A percentile compares a stretch with the other conserved stretches of the same genome.
These are phyloP conservation scores for Nemotelus pantherinus DNA, from an alignment of 2,888 invertebrate genomes.

Conservation along the genomic window DNA sequence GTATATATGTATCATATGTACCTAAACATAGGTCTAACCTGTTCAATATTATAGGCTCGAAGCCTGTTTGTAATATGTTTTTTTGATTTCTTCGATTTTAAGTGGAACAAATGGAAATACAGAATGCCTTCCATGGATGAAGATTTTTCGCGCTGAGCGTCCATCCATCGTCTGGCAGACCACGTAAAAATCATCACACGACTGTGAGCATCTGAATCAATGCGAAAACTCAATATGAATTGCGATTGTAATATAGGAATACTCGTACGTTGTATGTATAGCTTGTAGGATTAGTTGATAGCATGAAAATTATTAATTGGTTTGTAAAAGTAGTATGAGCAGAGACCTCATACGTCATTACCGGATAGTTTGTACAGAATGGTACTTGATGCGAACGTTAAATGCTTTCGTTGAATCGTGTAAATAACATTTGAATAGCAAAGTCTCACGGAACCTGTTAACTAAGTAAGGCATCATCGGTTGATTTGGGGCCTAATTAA, in stretches of 20 bases:
- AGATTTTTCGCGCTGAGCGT: neutral
- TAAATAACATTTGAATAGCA: conserved; percentile 19
- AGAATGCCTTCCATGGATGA: conserved; percentile 20
- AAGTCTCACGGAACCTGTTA: conserved; percentile 43
- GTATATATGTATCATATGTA: neutral
- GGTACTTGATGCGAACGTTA: neutral
- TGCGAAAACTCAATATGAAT: conserved; percentile 14
- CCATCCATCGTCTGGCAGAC: conserved; percentile 29
- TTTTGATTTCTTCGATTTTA: conserved; percentile 23
- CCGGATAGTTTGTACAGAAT: conserved; percentile 27
- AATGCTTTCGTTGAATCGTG: neutral
- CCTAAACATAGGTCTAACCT: too few relatives aligned
- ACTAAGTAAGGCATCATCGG: conserved; percentile 16
- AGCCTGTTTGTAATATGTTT: too few relatives aligned
- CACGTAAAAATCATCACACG: conserved; percentile 32
- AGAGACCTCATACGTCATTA: neutral
- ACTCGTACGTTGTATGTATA: conserved; percentile 9
- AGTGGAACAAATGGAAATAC: conserved; percentile 36
- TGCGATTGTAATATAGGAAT: conserved; percentile 20
- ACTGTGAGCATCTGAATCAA: conserved; percentile 38
- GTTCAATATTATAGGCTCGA: too few relatives aligned
- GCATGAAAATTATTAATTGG: neutral
- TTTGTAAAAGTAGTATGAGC: conserved; percentile 5
- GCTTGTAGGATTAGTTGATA: neutral
- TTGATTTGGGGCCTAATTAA: conserved; percentile 23